Percentiles rank a stretch among this genome's conserved stretches.
Evolutionary conservation across 2,797 vertebrate genomes (phyloP).

Genomic region (Melanitta fusca): DNA sequence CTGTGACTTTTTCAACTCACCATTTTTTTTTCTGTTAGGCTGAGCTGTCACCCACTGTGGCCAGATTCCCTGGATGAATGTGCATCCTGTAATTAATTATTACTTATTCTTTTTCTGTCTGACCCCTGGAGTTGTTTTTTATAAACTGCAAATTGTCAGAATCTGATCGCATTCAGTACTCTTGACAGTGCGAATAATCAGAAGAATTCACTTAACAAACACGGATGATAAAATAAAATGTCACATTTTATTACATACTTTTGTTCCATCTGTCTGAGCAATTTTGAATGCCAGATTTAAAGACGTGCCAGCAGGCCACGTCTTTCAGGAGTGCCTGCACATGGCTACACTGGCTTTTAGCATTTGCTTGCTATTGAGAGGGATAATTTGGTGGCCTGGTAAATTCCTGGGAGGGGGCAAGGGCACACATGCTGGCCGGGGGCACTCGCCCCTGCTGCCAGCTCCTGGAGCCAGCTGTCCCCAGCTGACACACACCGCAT

Average conservation of each 20-base stretch:
- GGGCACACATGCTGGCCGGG: neutral
- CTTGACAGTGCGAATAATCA: conserved; percentile 57
- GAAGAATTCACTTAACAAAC: conserved; percentile 75
- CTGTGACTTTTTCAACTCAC: neutral
- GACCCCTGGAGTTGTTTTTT: conserved; percentile 22
- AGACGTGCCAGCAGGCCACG: conserved; percentile 46
- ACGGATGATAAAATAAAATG: conserved; percentile 77
- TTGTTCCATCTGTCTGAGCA: conserved; percentile 75
- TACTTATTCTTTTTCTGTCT: conserved; percentile 34
- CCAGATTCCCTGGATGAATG: neutral
- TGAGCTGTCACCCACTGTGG: neutral
- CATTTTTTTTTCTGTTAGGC: neutral
- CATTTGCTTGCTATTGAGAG: conserved; percentile 15
- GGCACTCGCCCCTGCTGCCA: neutral
- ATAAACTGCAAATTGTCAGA: conserved; percentile 5
- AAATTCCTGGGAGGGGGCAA: neutral
- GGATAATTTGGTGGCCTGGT: neutral
- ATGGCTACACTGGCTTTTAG: neutral
- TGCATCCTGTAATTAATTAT: conserved; percentile 43
- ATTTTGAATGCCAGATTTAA: conserved; percentile 78
- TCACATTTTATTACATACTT: conserved; percentile 80
- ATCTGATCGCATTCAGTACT: conserved; percentile 10
- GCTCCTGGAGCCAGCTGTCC: neutral
- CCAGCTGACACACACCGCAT: neutral
- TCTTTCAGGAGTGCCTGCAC: conserved; percentile 32